Evolutionary conservation across 1,140 invertebrate species (phyloP).

Genomic region (Zaprionus ghesquierei): DNA sequence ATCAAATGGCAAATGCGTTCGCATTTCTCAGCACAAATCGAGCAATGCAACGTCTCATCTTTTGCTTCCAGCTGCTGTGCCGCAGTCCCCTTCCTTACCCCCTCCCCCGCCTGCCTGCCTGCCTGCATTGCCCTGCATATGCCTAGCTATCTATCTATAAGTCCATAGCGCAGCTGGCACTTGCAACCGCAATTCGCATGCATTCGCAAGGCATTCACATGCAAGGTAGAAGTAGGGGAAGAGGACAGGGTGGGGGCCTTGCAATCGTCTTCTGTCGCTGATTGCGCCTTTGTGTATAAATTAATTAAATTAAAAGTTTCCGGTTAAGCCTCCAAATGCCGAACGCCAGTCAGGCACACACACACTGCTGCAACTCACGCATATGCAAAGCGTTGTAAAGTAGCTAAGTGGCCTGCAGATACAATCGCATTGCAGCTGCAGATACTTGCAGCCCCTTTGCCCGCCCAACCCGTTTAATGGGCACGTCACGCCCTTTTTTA

Average conservation of each 20-base stretch:
- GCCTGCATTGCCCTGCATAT: not conserved
- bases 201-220: slow-evolving; percentile 11
- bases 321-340: slow-evolving; percentile 78
- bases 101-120: not conserved
- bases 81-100: not conserved
- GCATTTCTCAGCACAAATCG: slow-evolving; percentile 51
- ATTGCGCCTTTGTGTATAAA: slow-evolving; percentile 81
- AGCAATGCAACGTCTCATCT: slow-evolving; percentile 29
- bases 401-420: slow-evolving; percentile 4
- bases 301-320: slow-evolving; percentile 82
- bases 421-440: slow-evolving; percentile 5
- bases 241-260: not conserved
- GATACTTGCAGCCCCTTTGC: not conserved
- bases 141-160: slow-evolving; percentile 49
- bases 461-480: not conserved
- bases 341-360: slow-evolving; percentile 13
- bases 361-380: slow-evolving; percentile 1
- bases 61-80: not conserved
- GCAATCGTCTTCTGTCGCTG: slow-evolving; percentile 62
- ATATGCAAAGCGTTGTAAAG: slow-evolving; percentile 9
- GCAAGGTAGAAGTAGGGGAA: too few relatives aligned
- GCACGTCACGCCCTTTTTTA: slow-evolving; percentile 5
- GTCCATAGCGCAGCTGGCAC: slow-evolving; percentile 43
- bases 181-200: slow-evolving; percentile 58
- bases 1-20: slow-evolving; percentile 52